A percentile compares a stretch with the other conserved stretches of the same genome.
Evolutionary conservation across 1,140 invertebrate species (phyloP).

Genomic region (Drosophila carrolli): DNA sequence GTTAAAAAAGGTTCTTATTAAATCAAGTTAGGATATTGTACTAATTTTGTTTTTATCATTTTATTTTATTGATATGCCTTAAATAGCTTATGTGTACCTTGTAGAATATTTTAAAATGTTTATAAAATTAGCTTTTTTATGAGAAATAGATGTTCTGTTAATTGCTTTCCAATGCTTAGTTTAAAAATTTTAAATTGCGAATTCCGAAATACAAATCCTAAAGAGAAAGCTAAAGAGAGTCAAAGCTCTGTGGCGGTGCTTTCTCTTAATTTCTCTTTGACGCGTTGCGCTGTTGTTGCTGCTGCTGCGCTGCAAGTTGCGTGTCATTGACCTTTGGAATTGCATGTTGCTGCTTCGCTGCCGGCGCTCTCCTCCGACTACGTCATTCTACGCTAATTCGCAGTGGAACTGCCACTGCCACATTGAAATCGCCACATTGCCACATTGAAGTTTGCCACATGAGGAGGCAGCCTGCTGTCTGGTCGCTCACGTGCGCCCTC

Average conservation of each 20-base stretch:
- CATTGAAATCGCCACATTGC: slow-evolving; percentile 1
- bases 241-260: slow-evolving; percentile 10
- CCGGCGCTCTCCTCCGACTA: slow-evolving; percentile 44
- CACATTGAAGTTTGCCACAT: slow-evolving; percentile 44
- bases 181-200: slow-evolving; percentile 17
- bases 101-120: too few species aligned
- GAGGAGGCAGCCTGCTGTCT: slow-evolving; percentile 55
- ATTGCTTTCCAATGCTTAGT: neutral
- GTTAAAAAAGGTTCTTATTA: too few species aligned
- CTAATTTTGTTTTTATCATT: too few species aligned
- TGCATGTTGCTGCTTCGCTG: slow-evolving; percentile 68
- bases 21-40: too few species aligned
- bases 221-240: slow-evolving; percentile 24
- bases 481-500: slow-evolving; percentile 55
- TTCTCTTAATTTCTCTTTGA: slow-evolving; percentile 27
- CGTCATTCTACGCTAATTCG: slow-evolving; percentile 79
- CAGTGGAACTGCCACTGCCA: slow-evolving; percentile 38
- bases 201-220: slow-evolving; percentile 41
- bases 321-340: slow-evolving; percentile 84
- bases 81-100: too few species aligned
- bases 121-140: too few species aligned
- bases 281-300: slow-evolving; percentile 22
- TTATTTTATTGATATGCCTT: too few species aligned
- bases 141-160: too few species aligned
- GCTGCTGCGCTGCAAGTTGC: slow-evolving; percentile 60